Evolutionary conservation across 2,888 invertebrate genomes (phyloP), one percentile per base, ranked within the genome.

Genomic region (Dicranocentrus wangi): DNA sequence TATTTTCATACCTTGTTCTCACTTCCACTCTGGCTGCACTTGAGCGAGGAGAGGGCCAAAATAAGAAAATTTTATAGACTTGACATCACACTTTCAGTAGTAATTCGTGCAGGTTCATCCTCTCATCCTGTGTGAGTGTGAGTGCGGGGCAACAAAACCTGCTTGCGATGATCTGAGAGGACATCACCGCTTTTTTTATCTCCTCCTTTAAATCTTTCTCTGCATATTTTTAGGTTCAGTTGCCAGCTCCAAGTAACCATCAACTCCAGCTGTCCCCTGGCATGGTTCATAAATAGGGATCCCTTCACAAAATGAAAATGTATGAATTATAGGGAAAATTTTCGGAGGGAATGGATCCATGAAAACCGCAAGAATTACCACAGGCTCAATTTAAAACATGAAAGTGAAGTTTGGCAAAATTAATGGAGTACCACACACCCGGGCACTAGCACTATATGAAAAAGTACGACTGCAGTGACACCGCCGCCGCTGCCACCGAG

Each of bases 1-100:
- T 83, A 82, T 82, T 82, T 79, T 82, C 79, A 82, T 82, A 77
- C 72, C 81, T 32, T 68, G 51, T 51, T 66, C 66, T 66, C 66
- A 47, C 66, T 66, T 21, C 21, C 66, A 47, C 55, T 32, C 51
- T 28, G 42, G 5, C 69, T 21, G 7, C 32, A 32, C 69, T 32
- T 28, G 27, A 25, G 10, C 19, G 42, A n/a, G 27, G n/a, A 61
- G 21, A 58, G 58, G 25, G 23, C 3, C 5, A 32, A 32, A 32
- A 32, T 32, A 32, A n/a, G 32, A 32, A 19, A 17, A 17, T 51
- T 51, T 51, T 51, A 51, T 51, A 51, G 51, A 19, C 19, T 8
- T 51, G 51, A 51, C 51, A 32, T 32, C 32, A 32, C 32, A 32
- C 32, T 10, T 10, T 32, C 5, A 32, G 32, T 32, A 32, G 10